Base-by-base conservation (phyloP, 2,113 vertebrate genomes). In the Myrmecophaga tridactyla region DNA sequence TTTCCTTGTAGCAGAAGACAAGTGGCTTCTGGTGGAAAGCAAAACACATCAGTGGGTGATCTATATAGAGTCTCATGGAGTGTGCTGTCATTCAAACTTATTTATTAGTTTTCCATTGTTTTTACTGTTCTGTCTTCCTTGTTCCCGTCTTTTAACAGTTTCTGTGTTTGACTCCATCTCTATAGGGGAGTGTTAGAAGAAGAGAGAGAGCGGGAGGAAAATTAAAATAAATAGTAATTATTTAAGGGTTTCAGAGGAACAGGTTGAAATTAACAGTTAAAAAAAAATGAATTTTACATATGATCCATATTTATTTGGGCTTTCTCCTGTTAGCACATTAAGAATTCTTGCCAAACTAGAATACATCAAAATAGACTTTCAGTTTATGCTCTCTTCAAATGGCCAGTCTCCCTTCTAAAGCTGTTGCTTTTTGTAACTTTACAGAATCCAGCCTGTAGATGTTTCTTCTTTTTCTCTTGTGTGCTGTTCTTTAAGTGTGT, bases 1-100 rank as follows among this genome's bases (percentile, higher is more conserved):
- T 58, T 99, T 99, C 93, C 98, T 99, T 17, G 99, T 98, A 53
- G 99, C 99, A 27, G 99, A 99, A 97, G 99, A 99, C 96, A 99
- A 98, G 25, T 99, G 99, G 99, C 98, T 99, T 39, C 98, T 99
- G 92, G 89, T 99, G 95, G 99, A 99, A 97, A 99, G 96, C 86
- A 96, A 98, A 97, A 99, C 99, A 72, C 98, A 99, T 97, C 99
- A 98, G 99, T 99, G 96, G 60, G 98, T 98, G 63, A 70, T 27
- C 76, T 65, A 0, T 65, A 1, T 12, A 0, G 2, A 56, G 0
- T 89, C 46, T 65, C 25, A 21, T 39, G 53, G 7, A 12, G 29
- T 63, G 51, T 34, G 73, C 36, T 11, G 0, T n/a, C 5, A 36
- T 51, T 41, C 75, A 31, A 0, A 46, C 23, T 96, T 46, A 0